Evolutionary conservation across 2,888 invertebrate genomes (phyloP), one percentile per base, ranked within the genome.

Genomic region (Ecliptopera silaceata): DNA sequence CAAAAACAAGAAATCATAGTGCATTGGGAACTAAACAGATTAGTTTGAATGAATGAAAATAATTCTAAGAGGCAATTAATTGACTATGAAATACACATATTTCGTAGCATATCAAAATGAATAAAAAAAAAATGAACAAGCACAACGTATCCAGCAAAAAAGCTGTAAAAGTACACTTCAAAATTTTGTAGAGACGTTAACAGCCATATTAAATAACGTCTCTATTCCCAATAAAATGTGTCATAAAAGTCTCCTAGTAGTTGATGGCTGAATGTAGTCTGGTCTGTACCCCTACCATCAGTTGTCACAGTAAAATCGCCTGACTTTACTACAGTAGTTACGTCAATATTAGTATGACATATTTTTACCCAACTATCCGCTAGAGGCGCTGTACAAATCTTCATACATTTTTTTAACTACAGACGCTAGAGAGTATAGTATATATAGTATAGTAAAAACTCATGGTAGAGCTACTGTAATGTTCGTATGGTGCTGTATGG

Each of bases 191-290:
- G 77, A 82, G 81, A 86, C 84, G 86, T 85, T 86, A 89, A 88
- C 88, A 86, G 74, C 80, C 81, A 83, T 84, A 86, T 88, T 89
- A 86, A 89, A 87, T 88, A 87, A 90, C 86, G 78, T 89, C 88
- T 90, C 88, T 86, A 89, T 90, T 84, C 81, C 77, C 76, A 77
- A 85, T 86, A 84, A 88, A 87, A 77, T 66, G 79, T 80, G 75
- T 75, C 81, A 80, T 86, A 86, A 85, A 84, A 82, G 74, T 66
- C 57, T 70, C 68, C 64, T 73, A 69, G 68, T 71, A 68, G 73
- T 68, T 65, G 70, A 65, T 63, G 69, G 71, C 69, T 70, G 65
- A 67, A 62, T 43, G 44, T 51, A 39, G 51, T 44, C 63, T 56
- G 55, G 59, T 51, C 38, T 38, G 22, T 38, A n/a, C n/a, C n/a